Evolutionary conservation across 1,140 invertebrate genomes (phyloP).

Genomic region (Megathymus violae): DNA sequence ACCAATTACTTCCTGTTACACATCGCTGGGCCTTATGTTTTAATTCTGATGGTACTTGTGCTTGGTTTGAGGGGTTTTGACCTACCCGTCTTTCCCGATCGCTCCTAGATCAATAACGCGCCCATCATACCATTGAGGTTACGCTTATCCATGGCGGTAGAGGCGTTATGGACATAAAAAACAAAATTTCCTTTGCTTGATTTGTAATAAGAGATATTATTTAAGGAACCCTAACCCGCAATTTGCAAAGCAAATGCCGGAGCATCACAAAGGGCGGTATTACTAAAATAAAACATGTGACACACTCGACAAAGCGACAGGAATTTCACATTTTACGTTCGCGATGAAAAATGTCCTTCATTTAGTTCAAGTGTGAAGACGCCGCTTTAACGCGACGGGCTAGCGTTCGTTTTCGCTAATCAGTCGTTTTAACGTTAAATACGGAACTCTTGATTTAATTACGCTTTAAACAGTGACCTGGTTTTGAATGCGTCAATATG

Average conservation of each 20-base stretch:
- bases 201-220: too few species aligned
- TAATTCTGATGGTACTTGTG: too few species aligned
- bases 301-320: constrained; percentile 24
- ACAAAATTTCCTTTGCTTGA: too few species aligned
- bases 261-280: constrained; percentile 20
- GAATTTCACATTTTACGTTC: constrained; percentile 20
- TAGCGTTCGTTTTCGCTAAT: neutral
- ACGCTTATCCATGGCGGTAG: too few species aligned
- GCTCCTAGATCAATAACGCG: too few species aligned
- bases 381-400: neutral
- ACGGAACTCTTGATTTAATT: constrained; percentile 29
- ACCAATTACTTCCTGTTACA: too few species aligned
- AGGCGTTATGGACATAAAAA: too few species aligned
- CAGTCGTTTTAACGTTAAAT: neutral
- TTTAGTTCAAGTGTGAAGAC: neutral
- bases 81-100: too few species aligned
- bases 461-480: constrained; percentile 26
- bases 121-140: too few species aligned
- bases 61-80: too few species aligned
- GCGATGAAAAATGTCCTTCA: constrained; percentile 17
- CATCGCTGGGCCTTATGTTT: too few species aligned
- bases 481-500: constrained; percentile 23
- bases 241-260: constrained; percentile 11
- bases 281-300: constrained; percentile 32
- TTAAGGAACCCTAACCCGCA: constrained; percentile 34